Evolutionary conservation across 2,113 vertebrate genomes (phyloP).

Genomic region (Mobula birostris): DNA sequence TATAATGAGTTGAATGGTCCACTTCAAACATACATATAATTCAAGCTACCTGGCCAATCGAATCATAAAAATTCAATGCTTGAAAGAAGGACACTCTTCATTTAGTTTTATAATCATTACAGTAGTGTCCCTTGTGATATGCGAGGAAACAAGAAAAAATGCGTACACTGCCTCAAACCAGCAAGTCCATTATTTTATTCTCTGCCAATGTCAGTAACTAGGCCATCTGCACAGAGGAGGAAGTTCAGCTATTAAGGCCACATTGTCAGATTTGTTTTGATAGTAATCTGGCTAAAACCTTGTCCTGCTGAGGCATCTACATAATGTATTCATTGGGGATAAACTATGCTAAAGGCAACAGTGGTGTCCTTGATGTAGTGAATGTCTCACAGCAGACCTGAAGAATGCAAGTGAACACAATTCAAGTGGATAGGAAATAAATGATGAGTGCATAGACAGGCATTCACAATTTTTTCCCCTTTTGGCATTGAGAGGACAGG

Average conservation of each 20-base stretch:
- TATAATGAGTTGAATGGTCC: too few species aligned
- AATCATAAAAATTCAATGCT: neutral
- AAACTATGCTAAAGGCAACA: neutral
- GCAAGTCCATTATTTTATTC: neutral
- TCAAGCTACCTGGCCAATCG: too few species aligned
- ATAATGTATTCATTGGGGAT: neutral
- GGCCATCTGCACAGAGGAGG: neutral
- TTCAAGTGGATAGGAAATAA: neutral
- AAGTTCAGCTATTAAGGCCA: neutral
- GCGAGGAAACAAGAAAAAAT: neutral
- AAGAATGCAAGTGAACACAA: neutral
- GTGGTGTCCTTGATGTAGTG: neutral
- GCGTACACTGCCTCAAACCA: neutral
- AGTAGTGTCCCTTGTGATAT: neutral
- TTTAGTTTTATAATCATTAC: conserved; percentile 2
- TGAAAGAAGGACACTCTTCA: neutral
- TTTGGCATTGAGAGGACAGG: neutral
- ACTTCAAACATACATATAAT: neutral
- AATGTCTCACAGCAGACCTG: neutral
- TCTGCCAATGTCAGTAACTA: neutral
- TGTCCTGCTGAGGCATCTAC: neutral
- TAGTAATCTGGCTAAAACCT: neutral
- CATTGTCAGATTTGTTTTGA: neutral
- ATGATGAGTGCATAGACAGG: neutral
- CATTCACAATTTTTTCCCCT: neutral